Evolutionary conservation across 2,888 invertebrate genomes (phyloP).

Genomic region (Tethea ocularis): DNA sequence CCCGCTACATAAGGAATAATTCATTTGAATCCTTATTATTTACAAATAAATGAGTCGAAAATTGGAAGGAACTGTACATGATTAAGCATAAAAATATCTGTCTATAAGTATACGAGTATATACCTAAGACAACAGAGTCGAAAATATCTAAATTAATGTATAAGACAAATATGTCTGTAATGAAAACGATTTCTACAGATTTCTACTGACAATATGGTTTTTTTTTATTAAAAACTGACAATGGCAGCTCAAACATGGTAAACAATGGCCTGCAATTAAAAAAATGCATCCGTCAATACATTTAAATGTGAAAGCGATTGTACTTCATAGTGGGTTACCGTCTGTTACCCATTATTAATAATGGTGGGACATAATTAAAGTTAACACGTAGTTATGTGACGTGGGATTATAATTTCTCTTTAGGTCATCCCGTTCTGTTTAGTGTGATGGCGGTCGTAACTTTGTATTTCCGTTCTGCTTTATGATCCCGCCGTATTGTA

Average conservation of each 20-base stretch:
- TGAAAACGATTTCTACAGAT: too few species aligned
- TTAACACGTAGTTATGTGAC: conserved; percentile 64
- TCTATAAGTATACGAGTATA: too few species aligned
- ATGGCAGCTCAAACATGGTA: background rate
- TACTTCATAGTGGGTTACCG: background rate
- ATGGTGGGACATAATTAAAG: conserved; percentile 58
- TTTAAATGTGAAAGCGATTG: background rate
- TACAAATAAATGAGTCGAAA: background rate
- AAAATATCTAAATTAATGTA: too few species aligned
- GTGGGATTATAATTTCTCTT: conserved; percentile 69
- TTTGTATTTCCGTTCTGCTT: conserved; percentile 8
- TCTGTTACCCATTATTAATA: conserved; percentile 48
- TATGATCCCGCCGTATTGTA: background rate
- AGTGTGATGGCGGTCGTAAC: conserved; percentile 18
- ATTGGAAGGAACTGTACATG: background rate
- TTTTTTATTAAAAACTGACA: too few species aligned
- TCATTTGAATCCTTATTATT: background rate
- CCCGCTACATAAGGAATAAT: background rate
- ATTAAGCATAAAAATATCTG: too few species aligned
- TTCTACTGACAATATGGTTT: too few species aligned
- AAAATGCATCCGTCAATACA: background rate
- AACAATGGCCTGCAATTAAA: background rate
- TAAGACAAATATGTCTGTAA: too few species aligned
- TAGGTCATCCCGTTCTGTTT: conserved; percentile 37
- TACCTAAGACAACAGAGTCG: background rate